phyloP scores from a whole-genome alignment of 1,140 invertebrate species.

The Caenorhabditis tropicalis region DNA sequence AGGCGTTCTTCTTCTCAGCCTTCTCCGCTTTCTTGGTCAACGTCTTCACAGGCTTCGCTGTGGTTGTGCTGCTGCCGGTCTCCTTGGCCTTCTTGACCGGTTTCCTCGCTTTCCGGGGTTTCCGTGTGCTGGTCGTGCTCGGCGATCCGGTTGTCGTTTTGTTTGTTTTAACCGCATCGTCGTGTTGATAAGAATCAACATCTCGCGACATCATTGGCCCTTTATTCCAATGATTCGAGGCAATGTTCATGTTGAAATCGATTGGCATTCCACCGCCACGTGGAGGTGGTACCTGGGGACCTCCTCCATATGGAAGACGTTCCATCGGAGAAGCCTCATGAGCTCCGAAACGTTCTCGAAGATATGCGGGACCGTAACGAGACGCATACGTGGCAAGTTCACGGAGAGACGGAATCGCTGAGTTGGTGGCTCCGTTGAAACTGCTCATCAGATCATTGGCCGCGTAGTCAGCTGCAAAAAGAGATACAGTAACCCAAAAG shows the following conservation, averaged over 20 bases:
- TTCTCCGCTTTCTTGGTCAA: background rate
- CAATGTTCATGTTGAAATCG: conserved; percentile 23
- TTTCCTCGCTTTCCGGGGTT: conserved; percentile 4
- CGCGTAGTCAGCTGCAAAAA: conserved; percentile 19
- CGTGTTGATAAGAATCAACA: conserved; percentile 45
- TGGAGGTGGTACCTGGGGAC: background rate
- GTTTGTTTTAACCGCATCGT: conserved; percentile 27
- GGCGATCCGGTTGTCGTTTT: conserved; percentile 35
- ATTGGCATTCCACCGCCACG: conserved; percentile 5
- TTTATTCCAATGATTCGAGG: conserved; percentile 31
- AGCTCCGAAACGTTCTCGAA: conserved; percentile 6
- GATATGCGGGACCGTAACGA: background rate
- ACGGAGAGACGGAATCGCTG: conserved; percentile 20
- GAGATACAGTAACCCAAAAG: too few relatives aligned
- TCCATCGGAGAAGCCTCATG: background rate
- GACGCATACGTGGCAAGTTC: conserved; percentile 16
- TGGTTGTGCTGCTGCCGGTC: background rate
- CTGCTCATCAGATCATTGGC: conserved; percentile 45
- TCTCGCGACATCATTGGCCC: conserved; percentile 33
- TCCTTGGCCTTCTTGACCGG: background rate
- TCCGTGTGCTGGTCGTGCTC: conserved; percentile 3
- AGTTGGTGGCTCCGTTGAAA: conserved; percentile 39
- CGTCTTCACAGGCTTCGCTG: background rate
- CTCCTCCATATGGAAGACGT: background rate
- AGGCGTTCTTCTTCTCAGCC: too few relatives aligned